Evolutionary conservation across 1,140 invertebrate genomes (phyloP).

Genomic region (Elymnias hypermnestra): DNA sequence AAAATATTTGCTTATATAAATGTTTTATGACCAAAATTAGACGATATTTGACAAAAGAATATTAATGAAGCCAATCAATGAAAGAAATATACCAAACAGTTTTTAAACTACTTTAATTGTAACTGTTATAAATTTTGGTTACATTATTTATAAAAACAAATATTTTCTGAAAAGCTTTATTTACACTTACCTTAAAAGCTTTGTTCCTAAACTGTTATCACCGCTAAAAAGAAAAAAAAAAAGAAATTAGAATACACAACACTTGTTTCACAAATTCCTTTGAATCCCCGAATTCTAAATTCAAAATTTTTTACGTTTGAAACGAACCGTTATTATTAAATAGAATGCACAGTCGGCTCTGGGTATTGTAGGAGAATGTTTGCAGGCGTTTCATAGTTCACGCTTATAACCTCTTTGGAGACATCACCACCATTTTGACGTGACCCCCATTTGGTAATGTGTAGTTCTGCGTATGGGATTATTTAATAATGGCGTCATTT

Average conservation of each 20-base stretch:
- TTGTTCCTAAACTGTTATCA: conserved; percentile 3
- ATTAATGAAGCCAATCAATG: too few relatives aligned
- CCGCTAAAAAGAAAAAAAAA: conserved; percentile 3
- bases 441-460: conserved; percentile 37
- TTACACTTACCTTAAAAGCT: neutral
- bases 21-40: too few relatives aligned
- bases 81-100: too few relatives aligned
- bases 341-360: conserved; percentile 18
- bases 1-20: too few relatives aligned
- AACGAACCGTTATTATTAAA: conserved; percentile 9
- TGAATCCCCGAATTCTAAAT: conserved; percentile 1
- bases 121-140: too few relatives aligned
- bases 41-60: too few relatives aligned
- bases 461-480: conserved; percentile 26
- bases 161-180: too few relatives aligned
- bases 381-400: conserved; percentile 53
- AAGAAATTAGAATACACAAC: conserved; percentile 5
- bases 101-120: too few relatives aligned
- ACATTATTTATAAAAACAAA: too few relatives aligned
- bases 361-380: conserved; percentile 41
- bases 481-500: conserved; percentile 28
- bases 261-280: conserved; percentile 4
- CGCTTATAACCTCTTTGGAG: conserved; percentile 56
- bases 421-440: conserved; percentile 37
- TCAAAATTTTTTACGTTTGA: conserved; percentile 4